Percentiles rank a stretch among this genome's conserved stretches.
These are phyloP conservation scores for Cotesia vestalis DNA, from an alignment of 1,140 invertebrate species.

Conservation along the genomic window DNA sequence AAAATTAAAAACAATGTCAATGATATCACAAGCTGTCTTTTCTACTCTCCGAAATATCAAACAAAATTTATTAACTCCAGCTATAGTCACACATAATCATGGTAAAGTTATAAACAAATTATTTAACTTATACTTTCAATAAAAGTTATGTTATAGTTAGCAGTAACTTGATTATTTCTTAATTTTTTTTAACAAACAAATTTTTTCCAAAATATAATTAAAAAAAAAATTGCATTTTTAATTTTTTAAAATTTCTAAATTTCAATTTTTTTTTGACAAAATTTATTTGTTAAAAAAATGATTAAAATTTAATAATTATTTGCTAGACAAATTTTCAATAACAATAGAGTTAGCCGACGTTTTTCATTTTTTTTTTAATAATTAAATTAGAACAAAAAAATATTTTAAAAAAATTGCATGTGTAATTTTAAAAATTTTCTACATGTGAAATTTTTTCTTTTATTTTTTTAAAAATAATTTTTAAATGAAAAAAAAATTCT, in stretches of 20 bases:
- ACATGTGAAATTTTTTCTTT: too few species aligned
- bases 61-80: slow-evolving; percentile 22
- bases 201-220: too few species aligned
- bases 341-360: too few species aligned
- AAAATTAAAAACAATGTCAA: slow-evolving; percentile 1
- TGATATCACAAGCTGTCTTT: slow-evolving; percentile 6
- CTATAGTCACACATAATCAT: background rate
- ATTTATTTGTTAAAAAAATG: too few species aligned
- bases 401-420: too few species aligned
- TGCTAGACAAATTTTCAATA: background rate
- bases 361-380: too few species aligned
- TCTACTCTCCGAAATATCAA: slow-evolving; percentile 14
- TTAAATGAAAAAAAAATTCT: too few species aligned
- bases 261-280: background rate
- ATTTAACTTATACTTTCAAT: background rate
- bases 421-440: too few species aligned
- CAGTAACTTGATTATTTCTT: background rate
- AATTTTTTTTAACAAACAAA: background rate
- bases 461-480: too few species aligned
- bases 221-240: too few species aligned
- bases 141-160: background rate
- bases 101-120: slow-evolving; percentile 24
- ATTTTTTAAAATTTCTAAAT: too few species aligned
- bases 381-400: too few species aligned
- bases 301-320: background rate